A percentile compares a stretch with the other conserved stretches of the same genome.
Evolutionary conservation across 2,797 vertebrate genomes (phyloP).

Genomic region (Rhinophrynus dorsalis): DNA sequence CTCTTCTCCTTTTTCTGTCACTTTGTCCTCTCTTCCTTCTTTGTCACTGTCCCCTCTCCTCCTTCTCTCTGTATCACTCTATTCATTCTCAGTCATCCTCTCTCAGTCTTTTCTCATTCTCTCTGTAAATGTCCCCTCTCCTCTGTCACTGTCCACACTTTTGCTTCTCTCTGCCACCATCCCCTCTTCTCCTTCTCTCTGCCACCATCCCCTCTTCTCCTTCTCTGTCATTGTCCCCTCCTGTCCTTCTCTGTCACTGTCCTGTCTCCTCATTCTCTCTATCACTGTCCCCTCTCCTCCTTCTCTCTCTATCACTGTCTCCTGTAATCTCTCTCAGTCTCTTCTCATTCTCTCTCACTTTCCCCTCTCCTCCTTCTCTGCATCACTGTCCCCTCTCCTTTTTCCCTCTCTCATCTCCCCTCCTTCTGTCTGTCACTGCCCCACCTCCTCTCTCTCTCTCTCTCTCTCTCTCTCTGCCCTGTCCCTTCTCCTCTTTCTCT

Average conservation of each 20-base stretch:
- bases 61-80: no score
- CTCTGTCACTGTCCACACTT: not conserved
- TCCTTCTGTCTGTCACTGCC: no score
- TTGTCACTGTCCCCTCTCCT: no score
- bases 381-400: no score
- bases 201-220: not conserved
- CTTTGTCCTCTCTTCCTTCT: no score
- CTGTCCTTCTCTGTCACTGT: no score
- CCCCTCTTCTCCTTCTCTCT: not conserved
- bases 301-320: not conserved
- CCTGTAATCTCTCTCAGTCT: no score
- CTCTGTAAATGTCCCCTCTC: no score
- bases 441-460: not conserved
- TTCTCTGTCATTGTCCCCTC: no score
- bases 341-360: not conserved
- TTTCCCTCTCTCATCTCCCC: no score
- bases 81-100: not conserved
- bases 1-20: not conserved
- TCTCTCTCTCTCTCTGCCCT: not conserved
- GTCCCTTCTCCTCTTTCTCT: not conserved
- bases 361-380: no score
- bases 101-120: not conserved
- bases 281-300: not conserved
- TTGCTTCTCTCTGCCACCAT: not conserved
- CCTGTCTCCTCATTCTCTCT: not conserved